Evolutionary conservation across 2,797 vertebrate species (phyloP), one percentile per base, ranked within the genome.

Genomic region (Aeoliscus strigatus): DNA sequence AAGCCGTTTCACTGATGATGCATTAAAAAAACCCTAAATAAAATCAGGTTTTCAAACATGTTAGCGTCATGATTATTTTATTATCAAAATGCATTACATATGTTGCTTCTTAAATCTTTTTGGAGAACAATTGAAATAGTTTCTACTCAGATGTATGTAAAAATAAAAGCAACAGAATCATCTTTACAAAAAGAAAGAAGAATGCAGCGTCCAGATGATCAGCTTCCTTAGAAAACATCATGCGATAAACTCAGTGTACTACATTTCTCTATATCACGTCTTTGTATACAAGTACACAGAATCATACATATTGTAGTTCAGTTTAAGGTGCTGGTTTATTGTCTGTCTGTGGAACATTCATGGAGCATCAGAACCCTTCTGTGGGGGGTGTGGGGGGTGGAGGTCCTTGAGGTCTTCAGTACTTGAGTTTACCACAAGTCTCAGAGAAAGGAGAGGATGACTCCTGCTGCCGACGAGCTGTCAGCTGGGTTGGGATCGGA

Each of bases 51-150:
- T 44, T 55, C 81, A 82, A 84, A 87, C 75, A 75, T 61, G 49
- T 86, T 85, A 89, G 89, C 88, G 90, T 90, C 88, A 91, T 91
- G 90, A 94, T 90, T 90, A 90, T 92, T 96, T 96, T 96, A 96
- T 96, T 96, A 94, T 94, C 90, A 95, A 96, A 95, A 94, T 90
- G 92, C 90, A 92, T 92, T 91, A 94, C 90, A 94, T 93, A 89
- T 93, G 59, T 79, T 82, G 62, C 55, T 79, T 81, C 61, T 82
- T 78, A 71, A 80, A 79, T 70, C 70, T 69, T 82, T 35, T 81
- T 76, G 43, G 55, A 58, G 67, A 89, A 91, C 90, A 91, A 65
- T 91, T 90, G 90, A 93, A 92, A 93, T 91, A 80, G 85, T 91
- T 91, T 90, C 89, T 81, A 79, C 80, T n/a, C n/a, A n/a, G 87